Base-by-base conservation (phyloP, 1,140 invertebrate genomes). In the Bombus confusus region DNA sequence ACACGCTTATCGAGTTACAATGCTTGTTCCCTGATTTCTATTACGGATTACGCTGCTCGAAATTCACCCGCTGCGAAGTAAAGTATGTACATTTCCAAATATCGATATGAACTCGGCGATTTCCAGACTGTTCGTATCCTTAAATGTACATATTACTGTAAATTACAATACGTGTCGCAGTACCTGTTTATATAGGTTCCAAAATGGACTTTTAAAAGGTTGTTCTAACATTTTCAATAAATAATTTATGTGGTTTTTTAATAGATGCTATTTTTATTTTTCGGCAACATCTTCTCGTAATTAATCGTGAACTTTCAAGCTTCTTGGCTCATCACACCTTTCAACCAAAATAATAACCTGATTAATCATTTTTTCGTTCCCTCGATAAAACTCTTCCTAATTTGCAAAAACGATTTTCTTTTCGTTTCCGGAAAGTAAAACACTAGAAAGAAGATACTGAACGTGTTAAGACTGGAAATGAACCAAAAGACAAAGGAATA, bases 181-280 rank as follows among this genome's bases (percentile, higher is more conserved):
- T 86, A 86, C 81, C 73, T 78, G 81, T 83, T 77, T 79, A 68
- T 74, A 79, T 86, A 83, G 73, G 41, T 37, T 31, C 64, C n/a
- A 31, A 57, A 39, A 57, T 73, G 57, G 34, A 85, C 31, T 72
- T 80, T 71, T 73, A 52, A 80, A 37, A 85, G 77, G 83, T 68
- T 85, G 77, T 85, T 85, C 31, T 47, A 80, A 83, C 18, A 75
- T 87, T 87, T 85, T 87, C 75, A 87, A 87, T 87, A 87, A 87
- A 87, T 80, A 34, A 78, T 85, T 78, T 43, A 74, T 85, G 82
- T 79, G 75, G 43, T 85, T 80, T 84, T 87, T 57, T 79, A 74
- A 72, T 25, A 13, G 2, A 43, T 37, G 8, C 3, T 41, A 4
- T 28, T 18, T 2, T 71, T 28, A 71, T 64, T 79, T 10, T 22